Evolutionary conservation across 2,113 vertebrate genomes (phyloP).

Genomic region (Nematolebias whitei): DNA sequence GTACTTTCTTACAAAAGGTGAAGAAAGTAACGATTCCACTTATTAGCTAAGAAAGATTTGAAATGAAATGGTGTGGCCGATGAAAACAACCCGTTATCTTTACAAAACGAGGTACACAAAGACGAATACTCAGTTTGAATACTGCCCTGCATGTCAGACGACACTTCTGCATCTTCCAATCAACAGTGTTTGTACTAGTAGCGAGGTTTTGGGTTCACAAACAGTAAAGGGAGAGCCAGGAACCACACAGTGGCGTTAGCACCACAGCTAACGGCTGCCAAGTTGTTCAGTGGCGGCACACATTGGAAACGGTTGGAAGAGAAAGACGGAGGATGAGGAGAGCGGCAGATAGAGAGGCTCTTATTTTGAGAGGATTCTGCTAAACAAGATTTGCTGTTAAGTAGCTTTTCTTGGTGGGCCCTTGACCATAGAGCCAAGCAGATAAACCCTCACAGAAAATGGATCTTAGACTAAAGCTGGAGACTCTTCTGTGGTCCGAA

Average conservation of each 20-base stretch:
- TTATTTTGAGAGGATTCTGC: slow-evolving; percentile 76
- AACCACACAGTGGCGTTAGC: slow-evolving; percentile 28
- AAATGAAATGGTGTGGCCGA: not conserved
- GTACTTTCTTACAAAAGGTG: slow-evolving; percentile 29
- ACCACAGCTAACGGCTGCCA: slow-evolving; percentile 38
- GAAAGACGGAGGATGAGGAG: not conserved
- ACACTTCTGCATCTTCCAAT: not conserved
- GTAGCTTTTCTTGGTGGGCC: slow-evolving; percentile 72
- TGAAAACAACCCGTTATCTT: slow-evolving; percentile 3
- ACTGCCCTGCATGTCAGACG: slow-evolving; percentile 15
- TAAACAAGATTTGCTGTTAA: slow-evolving; percentile 73
- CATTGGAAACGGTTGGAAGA: slow-evolving; percentile 19
- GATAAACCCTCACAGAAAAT: slow-evolving; percentile 46
- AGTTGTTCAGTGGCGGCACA: slow-evolving; percentile 47
- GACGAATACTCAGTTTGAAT: not conserved
- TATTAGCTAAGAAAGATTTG: slow-evolving; percentile 9
- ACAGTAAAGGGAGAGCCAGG: slow-evolving; percentile 33
- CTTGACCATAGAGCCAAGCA: slow-evolving; percentile 50
- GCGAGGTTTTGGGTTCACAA: slow-evolving; percentile 10
- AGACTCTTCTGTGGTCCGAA: slow-evolving; percentile 33
- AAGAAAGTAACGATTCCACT: slow-evolving; percentile 15
- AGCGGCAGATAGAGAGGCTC: slow-evolving; percentile 31
- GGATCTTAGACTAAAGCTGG: slow-evolving; percentile 43
- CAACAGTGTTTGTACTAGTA: slow-evolving; percentile 40
- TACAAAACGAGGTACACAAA: not conserved